Evolutionary conservation across 1,140 invertebrate genomes (phyloP), one percentile per base, ranked within the genome.

Genomic region (Drosophila subpulchrella): DNA sequence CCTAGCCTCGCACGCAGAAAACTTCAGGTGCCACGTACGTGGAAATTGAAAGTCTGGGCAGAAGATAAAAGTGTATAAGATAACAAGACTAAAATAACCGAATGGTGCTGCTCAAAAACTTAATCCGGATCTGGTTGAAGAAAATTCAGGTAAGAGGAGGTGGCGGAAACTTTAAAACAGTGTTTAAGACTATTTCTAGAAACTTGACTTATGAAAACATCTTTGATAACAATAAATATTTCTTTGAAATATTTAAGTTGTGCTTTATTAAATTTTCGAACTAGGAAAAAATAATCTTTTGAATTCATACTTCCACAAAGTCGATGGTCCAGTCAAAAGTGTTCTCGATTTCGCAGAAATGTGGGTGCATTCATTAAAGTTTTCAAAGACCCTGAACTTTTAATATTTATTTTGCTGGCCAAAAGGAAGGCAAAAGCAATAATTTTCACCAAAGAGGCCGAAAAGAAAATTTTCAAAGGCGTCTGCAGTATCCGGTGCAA

Each of bases 401-500:
- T 20, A 17, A 66, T 66, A 66, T 68, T 66, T 68, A 53, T 65
- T 66, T 68, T 66, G 20, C 61, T 38, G 30, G 20, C 65, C 17
- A 54, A 42, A 30, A 20, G 30, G 12, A 44, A 66, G 24, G 20
- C 20, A 53, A 68, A 68, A 36, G 65, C 65, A 66, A 68, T 68
- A 66, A 53, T 66, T 68, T 68, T 4, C 38, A 38, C 61, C 15
- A 62, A 67, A 20, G 27, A 67, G 65, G 65, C 46, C 60, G 12
- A 66, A 50, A 50, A 47, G 17, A 54, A 41, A 58, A 70, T 30
- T 51, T 70, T 71, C 63, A 71, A 57, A 70, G 51, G 67, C 65
- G 15, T 70, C 51, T 57, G 42, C 13, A 44, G 27, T 39, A 24
- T 41, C 32, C 36, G 67, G 4, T 48, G 67, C 53, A 71, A 71